These are phyloP conservation scores for Zoanthus sociatus DNA, from an alignment of 92 coral and sea anemone genomes.

Conservation along the genomic window DNA sequence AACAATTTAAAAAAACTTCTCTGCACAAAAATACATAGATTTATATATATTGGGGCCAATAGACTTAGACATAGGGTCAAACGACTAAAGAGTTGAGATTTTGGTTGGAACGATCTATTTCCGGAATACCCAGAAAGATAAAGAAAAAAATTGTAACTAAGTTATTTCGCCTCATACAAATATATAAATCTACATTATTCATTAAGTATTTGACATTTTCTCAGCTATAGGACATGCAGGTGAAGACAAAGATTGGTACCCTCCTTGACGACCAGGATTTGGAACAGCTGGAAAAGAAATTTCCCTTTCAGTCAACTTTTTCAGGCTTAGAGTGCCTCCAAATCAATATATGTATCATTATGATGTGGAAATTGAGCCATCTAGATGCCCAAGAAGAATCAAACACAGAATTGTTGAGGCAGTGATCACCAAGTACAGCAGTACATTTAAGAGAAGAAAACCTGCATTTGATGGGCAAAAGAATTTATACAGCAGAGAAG, in stretches of 20 bases:
- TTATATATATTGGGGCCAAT: no score
- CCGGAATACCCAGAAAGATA: no score
- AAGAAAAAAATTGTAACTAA: no score
- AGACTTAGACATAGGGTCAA: no score
- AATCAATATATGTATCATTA: conserved; percentile 76
- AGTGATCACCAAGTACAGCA: conserved; percentile 55
- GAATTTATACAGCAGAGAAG: conserved; percentile 75
- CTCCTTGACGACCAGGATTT: conserved; percentile 81
- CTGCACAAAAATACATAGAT: no score
- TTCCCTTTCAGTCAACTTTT: conserved; percentile 78
- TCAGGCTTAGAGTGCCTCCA: conserved; percentile 49
- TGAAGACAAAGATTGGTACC: neutral
- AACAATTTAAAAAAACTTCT: no score
- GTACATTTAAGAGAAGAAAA: conserved; percentile 56
- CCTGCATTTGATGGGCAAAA: conserved; percentile 93
- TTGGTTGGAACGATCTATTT: no score
- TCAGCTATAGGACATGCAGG: conserved; percentile 4
- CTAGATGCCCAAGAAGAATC: conserved; percentile 59
- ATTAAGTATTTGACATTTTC: no score
- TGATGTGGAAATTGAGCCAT: conserved; percentile 81
- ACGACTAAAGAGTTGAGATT: no score
- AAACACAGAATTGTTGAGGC: conserved; percentile 73
- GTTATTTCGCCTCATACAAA: no score
- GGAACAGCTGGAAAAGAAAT: conserved; percentile 79
- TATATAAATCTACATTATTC: no score